Percentiles rank a stretch among this genome's conserved stretches.
phyloP scores from a whole-genome alignment of 2,797 vertebrate genomes.

The Gadopsis marmoratus region DNA sequence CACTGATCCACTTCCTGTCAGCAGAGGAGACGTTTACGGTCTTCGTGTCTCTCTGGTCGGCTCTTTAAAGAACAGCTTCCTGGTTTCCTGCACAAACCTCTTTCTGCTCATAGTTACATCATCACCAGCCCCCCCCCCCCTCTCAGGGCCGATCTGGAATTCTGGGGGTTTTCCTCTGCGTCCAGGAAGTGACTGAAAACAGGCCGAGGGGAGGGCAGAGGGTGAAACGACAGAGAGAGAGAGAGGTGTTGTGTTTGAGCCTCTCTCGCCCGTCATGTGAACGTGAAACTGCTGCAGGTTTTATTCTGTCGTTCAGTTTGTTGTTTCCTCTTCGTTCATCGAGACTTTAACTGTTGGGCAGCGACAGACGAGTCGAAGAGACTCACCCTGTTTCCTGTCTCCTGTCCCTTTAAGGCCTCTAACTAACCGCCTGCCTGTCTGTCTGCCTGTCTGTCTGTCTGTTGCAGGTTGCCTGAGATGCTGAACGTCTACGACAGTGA shows the following conservation, averaged over 20 bases:
- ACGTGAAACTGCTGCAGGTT: slow-evolving; percentile 71
- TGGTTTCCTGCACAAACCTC: background rate
- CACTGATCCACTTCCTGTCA: no score
- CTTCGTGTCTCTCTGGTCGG: background rate
- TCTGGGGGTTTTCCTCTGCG: slow-evolving; percentile 88
- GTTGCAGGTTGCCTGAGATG: slow-evolving; percentile 82
- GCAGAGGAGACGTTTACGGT: no score
- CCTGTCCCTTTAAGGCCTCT: background rate
- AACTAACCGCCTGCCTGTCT: slow-evolving; percentile 13
- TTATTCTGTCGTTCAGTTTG: background rate
- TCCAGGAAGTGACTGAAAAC: slow-evolving; percentile 85
- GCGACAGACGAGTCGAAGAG: background rate
- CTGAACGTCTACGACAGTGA: slow-evolving; percentile 80
- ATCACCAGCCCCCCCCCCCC: slow-evolving; percentile 15
- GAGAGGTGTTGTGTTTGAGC: background rate
- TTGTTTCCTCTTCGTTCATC: background rate
- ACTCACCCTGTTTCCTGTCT: slow-evolving; percentile 5
- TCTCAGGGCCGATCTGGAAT: slow-evolving; percentile 76
- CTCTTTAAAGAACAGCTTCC: background rate
- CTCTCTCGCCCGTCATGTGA: slow-evolving; percentile 38
- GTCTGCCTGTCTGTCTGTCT: slow-evolving; percentile 47
- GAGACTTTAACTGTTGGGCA: background rate
- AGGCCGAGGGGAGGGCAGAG: slow-evolving; percentile 18
- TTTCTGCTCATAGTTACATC: slow-evolving; percentile 29
- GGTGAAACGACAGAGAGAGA: background rate